Evolutionary conservation across 2,113 vertebrate species (phyloP).

Genomic region (Globicephala melas): DNA sequence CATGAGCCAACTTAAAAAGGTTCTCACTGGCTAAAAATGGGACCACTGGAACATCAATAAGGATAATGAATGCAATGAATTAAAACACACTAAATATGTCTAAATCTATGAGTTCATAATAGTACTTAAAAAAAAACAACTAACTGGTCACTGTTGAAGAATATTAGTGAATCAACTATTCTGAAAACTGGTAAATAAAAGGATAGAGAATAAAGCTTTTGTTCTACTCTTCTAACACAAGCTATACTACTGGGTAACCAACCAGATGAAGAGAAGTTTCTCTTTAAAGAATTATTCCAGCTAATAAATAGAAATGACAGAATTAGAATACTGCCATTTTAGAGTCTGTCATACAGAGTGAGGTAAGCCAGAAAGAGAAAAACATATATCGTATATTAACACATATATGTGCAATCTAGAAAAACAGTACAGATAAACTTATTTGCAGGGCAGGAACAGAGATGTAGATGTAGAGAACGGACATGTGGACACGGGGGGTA

Average conservation of each 20-base stretch:
- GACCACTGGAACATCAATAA: not conserved
- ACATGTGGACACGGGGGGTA: not conserved
- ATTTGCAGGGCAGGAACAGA: not conserved
- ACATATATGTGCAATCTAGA: not conserved
- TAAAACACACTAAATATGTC: constrained; percentile 33
- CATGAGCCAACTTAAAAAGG: not conserved
- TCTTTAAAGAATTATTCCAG: constrained; percentile 12
- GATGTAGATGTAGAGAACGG: not conserved
- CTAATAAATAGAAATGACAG: not conserved
- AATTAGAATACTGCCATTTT: not conserved
- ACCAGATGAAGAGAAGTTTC: not conserved
- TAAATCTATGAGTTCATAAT: not conserved
- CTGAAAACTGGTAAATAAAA: not conserved
- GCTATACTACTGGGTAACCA: not conserved
- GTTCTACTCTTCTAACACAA: not conserved
- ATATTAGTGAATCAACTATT: not conserved
- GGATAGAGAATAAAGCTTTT: not conserved
- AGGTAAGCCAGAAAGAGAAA: not conserved
- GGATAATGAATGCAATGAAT: not conserved
- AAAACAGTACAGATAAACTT: not conserved
- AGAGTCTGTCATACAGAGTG: not conserved
- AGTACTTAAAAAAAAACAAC: not conserved
- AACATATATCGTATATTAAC: not conserved
- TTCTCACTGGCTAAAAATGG: not conserved
- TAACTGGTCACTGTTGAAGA: not conserved